Base-by-base conservation (phyloP, 2,113 vertebrate species). In the Todiramphus saurophagus region DNA sequence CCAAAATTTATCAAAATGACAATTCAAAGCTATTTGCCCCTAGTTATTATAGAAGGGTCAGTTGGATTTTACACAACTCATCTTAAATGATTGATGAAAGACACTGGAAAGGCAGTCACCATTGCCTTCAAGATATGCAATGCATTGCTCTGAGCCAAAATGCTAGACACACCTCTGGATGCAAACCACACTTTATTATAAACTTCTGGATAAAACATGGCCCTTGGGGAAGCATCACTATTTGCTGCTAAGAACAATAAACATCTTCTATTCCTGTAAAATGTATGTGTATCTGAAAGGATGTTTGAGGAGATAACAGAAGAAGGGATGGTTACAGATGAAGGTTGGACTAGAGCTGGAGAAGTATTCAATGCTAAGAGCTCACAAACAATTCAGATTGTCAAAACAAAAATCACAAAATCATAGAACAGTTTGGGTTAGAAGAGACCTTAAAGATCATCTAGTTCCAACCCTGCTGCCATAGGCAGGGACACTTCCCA, bases 1-100 rank as follows among this genome's bases (percentile, higher is more conserved):
- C 85, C 58, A 86, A 83, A 72, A 86, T 93, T 90, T 58, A 95
- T 97, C 92, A 96, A 96, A 97, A 80, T 91, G 94, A 96, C 86
- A 97, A 91, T 79, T 93, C 69, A 90, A 92, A 91, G 73, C 84
- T 93, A 80, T 90, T 86, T 77, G 79, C 63, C 92, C 73, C 83
- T 50, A 92, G 83, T 96, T 96, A 94, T 92, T 97, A 95, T 41
- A 94, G 66, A 87, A 82, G 74, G 84, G 93, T 84, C 80, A 92
- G 79, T 46, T 89, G 79, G 89, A 84, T 96, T 96, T 96, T 72
- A 87, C 80, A 91, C 92, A 96, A 37, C 77, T 93, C 67, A 80
- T 87, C 75, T 33, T 39, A 82, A 84, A 82, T 80, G 89, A 96
- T 13, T 81, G 81, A 94, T 94, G 91, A 94, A 95, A 94, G 88